A percentile compares a stretch with the other conserved stretches of the same genome.
phyloP scores from a whole-genome alignment of 2,797 vertebrate species.

The Premnoplex brunnescens region DNA sequence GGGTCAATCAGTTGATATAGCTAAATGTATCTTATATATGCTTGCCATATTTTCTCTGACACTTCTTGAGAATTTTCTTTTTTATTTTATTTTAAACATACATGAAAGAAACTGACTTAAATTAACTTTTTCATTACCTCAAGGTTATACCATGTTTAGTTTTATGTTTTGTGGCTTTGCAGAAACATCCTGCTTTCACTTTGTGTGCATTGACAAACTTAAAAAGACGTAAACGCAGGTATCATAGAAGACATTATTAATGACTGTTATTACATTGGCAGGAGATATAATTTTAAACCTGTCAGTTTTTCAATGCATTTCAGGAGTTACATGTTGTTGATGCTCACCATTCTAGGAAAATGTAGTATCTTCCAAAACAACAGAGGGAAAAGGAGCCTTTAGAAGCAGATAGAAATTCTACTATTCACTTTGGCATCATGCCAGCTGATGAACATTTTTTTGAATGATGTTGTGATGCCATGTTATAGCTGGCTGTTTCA shows the following conservation, averaged over 20 bases:
- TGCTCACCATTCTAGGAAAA: not conserved
- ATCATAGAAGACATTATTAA: not conserved
- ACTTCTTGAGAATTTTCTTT: not conserved
- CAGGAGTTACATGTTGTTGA: not conserved
- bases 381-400: not conserved
- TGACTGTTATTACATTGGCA: not conserved
- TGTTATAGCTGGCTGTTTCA: not conserved
- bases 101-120: not conserved
- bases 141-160: not conserved
- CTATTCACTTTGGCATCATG: not conserved
- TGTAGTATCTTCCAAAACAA: not conserved
- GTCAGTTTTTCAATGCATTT: not conserved
- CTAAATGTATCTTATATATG: not conserved
- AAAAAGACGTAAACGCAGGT: not conserved
- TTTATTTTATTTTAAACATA: not conserved
- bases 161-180: not conserved
- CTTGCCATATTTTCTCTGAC: not conserved
- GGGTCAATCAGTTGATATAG: not conserved
- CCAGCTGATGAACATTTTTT: not conserved
- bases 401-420: not conserved
- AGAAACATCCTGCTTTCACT: not conserved
- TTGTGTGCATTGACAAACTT: not conserved
- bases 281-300: not conserved
- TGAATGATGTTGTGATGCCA: not conserved
- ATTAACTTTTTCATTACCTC: not conserved